These are phyloP conservation scores for Darevskia nairensis DNA, from an alignment of 2,797 vertebrate genomes.

Conservation along the genomic window DNA sequence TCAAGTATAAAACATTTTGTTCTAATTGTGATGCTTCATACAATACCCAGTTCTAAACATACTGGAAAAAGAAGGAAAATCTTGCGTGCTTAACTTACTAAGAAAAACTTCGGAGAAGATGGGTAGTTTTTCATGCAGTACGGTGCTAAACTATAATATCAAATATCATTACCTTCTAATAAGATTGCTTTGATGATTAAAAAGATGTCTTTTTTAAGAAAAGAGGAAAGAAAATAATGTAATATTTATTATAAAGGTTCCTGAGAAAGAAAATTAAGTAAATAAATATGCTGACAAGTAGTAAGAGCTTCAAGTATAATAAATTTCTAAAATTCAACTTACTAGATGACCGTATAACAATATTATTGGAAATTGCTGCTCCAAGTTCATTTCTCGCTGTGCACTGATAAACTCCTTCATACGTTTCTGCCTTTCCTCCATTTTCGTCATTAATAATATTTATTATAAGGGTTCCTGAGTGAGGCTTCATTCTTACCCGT, in stretches of 20 bases:
- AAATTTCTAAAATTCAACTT: slow-evolving; percentile 71
- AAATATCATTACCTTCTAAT: slow-evolving; percentile 73
- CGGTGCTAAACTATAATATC: slow-evolving; percentile 25
- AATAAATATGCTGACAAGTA: slow-evolving; percentile 6
- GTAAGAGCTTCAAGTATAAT: slow-evolving; percentile 4
- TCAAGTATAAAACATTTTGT: slow-evolving; percentile 16
- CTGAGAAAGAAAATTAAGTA: slow-evolving; percentile 39
- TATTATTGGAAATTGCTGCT: slow-evolving; percentile 93
- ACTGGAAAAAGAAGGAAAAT: not conserved
- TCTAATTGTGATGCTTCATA: not conserved
- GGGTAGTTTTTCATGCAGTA: slow-evolving; percentile 41
- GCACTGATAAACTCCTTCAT: slow-evolving; percentile 95
- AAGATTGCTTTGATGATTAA: slow-evolving; percentile 71
- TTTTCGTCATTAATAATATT: slow-evolving; percentile 91
- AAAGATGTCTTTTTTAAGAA: slow-evolving; percentile 73
- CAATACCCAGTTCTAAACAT: slow-evolving; percentile 52
- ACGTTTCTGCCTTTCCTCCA: slow-evolving; percentile 87
- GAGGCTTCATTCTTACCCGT: slow-evolving; percentile 87
- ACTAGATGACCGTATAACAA: slow-evolving; percentile 92
- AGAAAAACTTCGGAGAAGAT: slow-evolving; percentile 23
- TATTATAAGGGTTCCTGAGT: slow-evolving; percentile 91
- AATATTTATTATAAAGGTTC: not conserved
- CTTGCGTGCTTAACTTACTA: slow-evolving; percentile 27
- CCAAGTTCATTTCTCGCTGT: slow-evolving; percentile 92
- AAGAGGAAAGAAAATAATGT: slow-evolving; percentile 15